These are phyloP conservation scores for Drosophila bifasciata DNA, from an alignment of 1,140 invertebrate genomes.

Conservation along the genomic window DNA sequence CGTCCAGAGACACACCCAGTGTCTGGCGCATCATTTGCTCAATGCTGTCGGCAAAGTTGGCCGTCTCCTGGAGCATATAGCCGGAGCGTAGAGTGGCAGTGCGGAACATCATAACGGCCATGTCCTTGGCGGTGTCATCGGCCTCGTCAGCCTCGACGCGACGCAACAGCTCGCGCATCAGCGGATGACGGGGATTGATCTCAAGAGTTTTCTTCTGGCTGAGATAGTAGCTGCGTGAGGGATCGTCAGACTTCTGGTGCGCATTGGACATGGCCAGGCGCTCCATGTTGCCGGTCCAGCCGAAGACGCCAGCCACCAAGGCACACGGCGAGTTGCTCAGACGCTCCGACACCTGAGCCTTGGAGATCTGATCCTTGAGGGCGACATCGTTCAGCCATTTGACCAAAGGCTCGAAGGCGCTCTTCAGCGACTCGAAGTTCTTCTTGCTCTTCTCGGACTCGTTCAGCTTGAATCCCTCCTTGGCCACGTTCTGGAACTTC, in stretches of 20 bases:
- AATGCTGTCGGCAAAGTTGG: constrained; percentile 93
- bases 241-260: constrained; percentile 97
- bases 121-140: constrained; percentile 93
- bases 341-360: constrained; percentile 95
- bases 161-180: constrained; percentile 95
- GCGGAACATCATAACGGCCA: constrained; percentile 96
- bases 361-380: constrained; percentile 93
- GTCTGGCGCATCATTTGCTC: constrained; percentile 94
- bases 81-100: constrained; percentile 96
- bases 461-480: constrained; percentile 97
- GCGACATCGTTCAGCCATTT: constrained; percentile 95
- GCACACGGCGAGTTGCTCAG: constrained; percentile 97
- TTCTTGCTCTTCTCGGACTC: constrained; percentile 93
- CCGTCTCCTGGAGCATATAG: constrained; percentile 94
- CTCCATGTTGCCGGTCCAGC: constrained; percentile 99
- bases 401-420: constrained; percentile 94
- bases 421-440: constrained; percentile 91
- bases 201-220: constrained; percentile 99
- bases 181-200: constrained; percentile 98
- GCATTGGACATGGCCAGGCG: constrained; percentile 97
- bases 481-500: constrained; percentile 99
- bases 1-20: constrained; percentile 92
- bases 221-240: constrained; percentile 95
- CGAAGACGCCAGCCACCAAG: constrained; percentile 97
- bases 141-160: constrained; percentile 92